These are phyloP conservation scores for Therioaphis trifolii DNA, from an alignment of 2,888 invertebrate genomes.

Conservation along the genomic window DNA sequence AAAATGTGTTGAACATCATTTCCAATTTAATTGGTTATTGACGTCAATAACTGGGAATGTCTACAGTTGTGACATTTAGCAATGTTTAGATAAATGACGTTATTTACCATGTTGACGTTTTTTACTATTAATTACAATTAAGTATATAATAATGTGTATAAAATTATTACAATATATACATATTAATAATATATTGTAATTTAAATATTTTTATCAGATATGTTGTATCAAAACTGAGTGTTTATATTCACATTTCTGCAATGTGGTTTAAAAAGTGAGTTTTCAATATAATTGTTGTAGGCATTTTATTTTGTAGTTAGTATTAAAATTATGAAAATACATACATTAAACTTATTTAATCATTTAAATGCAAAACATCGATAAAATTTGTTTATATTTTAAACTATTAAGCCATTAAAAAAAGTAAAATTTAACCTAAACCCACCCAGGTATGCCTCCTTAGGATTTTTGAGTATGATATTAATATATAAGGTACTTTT, in stretches of 20 bases:
- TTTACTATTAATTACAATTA: no score
- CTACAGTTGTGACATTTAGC: no score
- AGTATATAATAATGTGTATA: slow-evolving; percentile 6
- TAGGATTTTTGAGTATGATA: no score
- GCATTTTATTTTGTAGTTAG: slow-evolving; percentile 22
- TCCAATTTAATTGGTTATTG: no score
- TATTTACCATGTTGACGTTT: no score
- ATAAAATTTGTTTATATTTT: background rate
- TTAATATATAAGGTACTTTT: no score
- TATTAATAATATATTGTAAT: slow-evolving; percentile 19
- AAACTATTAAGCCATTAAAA: background rate
- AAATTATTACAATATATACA: background rate
- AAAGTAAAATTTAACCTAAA: background rate
- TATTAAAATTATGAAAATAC: slow-evolving; percentile 1
- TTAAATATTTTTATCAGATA: slow-evolving; percentile 58
- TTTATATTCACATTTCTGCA: slow-evolving; percentile 38
- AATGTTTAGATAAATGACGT: no score
- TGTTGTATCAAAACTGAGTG: slow-evolving; percentile 47
- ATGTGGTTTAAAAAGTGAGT: slow-evolving; percentile 55
- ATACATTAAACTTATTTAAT: background rate
- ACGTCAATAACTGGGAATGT: no score
- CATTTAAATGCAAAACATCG: background rate
- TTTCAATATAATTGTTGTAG: slow-evolving; percentile 33
- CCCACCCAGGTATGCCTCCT: no score
- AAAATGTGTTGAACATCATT: no score